phyloP scores from a whole-genome alignment of 2,888 invertebrate species.

The Calliscelio sp. region DNA sequence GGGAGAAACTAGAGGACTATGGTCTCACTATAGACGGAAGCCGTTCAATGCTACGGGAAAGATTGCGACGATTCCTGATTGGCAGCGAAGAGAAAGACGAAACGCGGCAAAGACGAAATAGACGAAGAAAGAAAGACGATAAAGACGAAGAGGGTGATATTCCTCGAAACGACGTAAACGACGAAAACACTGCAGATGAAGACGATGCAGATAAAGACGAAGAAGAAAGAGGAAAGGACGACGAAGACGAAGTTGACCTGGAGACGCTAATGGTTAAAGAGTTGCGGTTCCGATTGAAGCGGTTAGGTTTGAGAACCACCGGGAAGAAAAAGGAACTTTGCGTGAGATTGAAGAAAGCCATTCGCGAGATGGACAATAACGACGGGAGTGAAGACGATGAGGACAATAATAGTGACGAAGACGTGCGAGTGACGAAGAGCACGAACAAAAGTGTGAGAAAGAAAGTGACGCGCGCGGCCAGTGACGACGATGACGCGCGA shows the following conservation, averaged over 20 bases:
- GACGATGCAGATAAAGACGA: neutral
- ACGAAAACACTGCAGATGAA: no score
- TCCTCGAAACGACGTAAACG: no score
- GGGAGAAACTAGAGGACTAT: neutral
- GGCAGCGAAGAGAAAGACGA: no score
- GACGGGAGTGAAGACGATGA: conserved; percentile 6
- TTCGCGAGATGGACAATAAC: neutral
- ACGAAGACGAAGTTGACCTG: neutral
- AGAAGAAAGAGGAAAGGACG: no score
- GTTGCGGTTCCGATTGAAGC: conserved; percentile 26
- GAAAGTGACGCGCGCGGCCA: no score
- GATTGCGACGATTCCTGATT: neutral
- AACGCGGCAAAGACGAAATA: no score
- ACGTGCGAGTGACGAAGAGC: no score
- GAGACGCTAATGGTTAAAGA: conserved; percentile 19
- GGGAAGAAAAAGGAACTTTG: conserved; percentile 2
- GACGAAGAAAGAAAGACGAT: neutral
- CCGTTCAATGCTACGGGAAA: neutral
- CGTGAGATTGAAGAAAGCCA: neutral
- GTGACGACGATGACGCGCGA: no score
- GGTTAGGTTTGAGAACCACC: conserved; percentile 13
- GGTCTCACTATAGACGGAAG: neutral
- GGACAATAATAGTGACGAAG: no score
- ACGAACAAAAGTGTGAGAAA: no score
- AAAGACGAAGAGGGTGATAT: no score